Percentiles rank a stretch among this genome's conserved stretches.
Evolutionary conservation across 2,797 vertebrate genomes (phyloP).

Genomic region (Perodicticus potto): DNA sequence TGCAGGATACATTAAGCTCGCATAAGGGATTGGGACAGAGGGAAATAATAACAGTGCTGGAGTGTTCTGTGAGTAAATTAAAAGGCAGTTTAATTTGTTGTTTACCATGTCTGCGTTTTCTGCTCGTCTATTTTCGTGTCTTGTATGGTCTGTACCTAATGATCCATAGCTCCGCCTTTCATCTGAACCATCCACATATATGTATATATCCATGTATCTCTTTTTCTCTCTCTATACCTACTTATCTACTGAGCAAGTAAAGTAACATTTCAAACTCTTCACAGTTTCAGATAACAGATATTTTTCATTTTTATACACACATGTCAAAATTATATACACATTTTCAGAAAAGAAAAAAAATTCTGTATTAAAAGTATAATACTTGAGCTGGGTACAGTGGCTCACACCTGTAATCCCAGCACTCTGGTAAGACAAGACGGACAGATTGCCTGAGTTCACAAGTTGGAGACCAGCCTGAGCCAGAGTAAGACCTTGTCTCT

Average conservation of each 20-base stretch:
- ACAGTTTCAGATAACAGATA: not conserved
- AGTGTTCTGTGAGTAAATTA: not conserved
- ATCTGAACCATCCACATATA: not conserved
- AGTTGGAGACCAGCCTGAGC: too few species aligned
- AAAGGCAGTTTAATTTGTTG: not conserved
- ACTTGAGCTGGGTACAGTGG: too few species aligned
- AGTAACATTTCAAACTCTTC: not conserved
- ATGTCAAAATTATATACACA: too few species aligned
- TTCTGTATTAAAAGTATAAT: too few species aligned
- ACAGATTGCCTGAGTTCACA: too few species aligned
- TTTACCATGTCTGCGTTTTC: not conserved
- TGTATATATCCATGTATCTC: not conserved
- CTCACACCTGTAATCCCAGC: too few species aligned
- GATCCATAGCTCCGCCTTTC: not conserved
- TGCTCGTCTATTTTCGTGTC: not conserved
- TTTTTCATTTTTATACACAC: not conserved
- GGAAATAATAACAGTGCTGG: not conserved
- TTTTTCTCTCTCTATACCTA: not conserved
- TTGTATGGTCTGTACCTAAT: rapidly evolving
- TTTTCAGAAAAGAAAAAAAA: too few species aligned
- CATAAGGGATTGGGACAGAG: rapidly evolving
- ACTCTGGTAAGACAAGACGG: too few species aligned
- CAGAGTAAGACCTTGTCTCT: too few species aligned
- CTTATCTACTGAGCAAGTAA: not conserved
- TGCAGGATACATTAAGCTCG: not conserved